Evolutionary conservation across 2,888 invertebrate species (phyloP).

Genomic region (Drosophila antonietae): DNA sequence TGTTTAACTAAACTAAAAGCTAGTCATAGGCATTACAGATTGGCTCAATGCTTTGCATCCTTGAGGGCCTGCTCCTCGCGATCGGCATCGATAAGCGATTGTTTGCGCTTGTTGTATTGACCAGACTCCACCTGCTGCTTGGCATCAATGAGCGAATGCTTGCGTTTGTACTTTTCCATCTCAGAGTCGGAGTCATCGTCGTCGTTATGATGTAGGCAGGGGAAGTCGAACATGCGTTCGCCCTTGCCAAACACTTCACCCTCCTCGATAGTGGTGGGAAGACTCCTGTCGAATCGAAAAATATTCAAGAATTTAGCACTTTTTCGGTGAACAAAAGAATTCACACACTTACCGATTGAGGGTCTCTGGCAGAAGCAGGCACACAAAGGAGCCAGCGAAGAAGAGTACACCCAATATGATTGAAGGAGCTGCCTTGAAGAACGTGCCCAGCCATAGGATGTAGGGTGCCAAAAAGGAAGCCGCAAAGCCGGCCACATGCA

Average conservation of each 20-base stretch:
- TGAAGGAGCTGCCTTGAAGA: constrained; percentile 86
- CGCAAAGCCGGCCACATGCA: constrained; percentile 87
- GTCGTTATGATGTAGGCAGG: constrained; percentile 77
- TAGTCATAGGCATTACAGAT: constrained; percentile 38
- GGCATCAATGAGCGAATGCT: constrained; percentile 77
- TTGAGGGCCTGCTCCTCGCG: constrained; percentile 73
- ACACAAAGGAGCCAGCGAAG: constrained; percentile 86
- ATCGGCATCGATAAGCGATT: constrained; percentile 72
- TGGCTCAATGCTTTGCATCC: constrained; percentile 74
- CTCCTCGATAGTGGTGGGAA: constrained; percentile 87
- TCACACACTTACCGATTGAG: constrained; percentile 82
- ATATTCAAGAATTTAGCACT: constrained; percentile 5
- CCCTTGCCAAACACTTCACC: constrained; percentile 87
- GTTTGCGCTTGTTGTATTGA: constrained; percentile 75
- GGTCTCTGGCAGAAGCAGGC: constrained; percentile 87
- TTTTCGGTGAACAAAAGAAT: background rate
- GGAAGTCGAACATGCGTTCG: constrained; percentile 86
- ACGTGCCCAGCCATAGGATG: constrained; percentile 85
- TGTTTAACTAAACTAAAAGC: constrained; percentile 67
- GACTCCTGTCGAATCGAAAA: constrained; percentile 75
- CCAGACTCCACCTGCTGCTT: constrained; percentile 71
- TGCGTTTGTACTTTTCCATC: constrained; percentile 79
- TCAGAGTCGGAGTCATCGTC: constrained; percentile 78
- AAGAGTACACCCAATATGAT: constrained; percentile 86
- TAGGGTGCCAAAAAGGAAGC: constrained; percentile 87